Evolutionary conservation across 2,797 vertebrate genomes (phyloP).

Genomic region (Gallinago nigripennis): DNA sequence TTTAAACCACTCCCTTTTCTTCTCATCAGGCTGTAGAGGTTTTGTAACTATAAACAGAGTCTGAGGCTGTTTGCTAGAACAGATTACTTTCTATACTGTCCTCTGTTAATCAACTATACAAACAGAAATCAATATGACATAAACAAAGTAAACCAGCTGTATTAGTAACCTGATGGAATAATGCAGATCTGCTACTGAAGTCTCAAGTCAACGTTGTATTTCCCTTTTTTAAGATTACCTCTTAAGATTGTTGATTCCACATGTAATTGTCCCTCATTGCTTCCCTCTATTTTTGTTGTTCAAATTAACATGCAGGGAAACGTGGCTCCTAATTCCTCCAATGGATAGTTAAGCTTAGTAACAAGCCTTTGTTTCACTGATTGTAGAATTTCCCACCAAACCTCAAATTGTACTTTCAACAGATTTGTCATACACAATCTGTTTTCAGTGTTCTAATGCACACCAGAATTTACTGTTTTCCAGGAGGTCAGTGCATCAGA

Average conservation of each 20-base stretch:
- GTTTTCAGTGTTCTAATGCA: not conserved
- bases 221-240: not conserved
- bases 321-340: not conserved
- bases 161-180: not conserved
- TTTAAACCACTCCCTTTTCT: not conserved
- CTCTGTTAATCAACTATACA: not conserved
- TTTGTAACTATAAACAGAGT: not conserved
- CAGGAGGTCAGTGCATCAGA: not conserved
- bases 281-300: not conserved
- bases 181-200: not conserved
- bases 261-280: not conserved
- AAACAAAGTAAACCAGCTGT: not conserved
- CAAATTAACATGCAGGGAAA: not conserved
- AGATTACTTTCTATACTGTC: not conserved
- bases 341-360: not conserved
- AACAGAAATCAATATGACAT: not conserved
- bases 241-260: not conserved
- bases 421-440: not conserved
- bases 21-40: not conserved
- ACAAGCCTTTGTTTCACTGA: not conserved
- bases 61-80: not conserved
- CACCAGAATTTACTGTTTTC: not conserved
- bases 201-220: not conserved
- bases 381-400: not conserved
- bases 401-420: not conserved